A percentile compares a stretch with the other conserved stretches of the same genome.
phyloP scores from a whole-genome alignment of 2,888 invertebrate genomes.

The Coelinius sp. region DNA sequence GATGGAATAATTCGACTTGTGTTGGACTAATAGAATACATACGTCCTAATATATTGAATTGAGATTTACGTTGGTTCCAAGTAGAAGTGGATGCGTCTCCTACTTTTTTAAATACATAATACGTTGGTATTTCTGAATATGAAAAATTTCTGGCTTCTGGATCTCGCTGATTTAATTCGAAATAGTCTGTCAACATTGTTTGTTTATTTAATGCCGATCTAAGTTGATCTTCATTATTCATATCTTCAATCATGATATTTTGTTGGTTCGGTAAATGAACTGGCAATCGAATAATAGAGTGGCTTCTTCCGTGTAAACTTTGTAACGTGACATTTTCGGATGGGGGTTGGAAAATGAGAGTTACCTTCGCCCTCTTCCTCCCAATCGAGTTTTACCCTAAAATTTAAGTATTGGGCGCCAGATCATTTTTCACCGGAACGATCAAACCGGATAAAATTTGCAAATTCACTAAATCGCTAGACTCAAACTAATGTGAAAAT shows the following conservation, averaged over 20 bases:
- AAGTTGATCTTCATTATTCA: not conserved
- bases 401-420: too few relatives aligned
- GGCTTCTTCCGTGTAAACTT: slow-evolving; percentile 46
- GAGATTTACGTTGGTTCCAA: slow-evolving; percentile 37
- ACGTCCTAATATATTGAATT: slow-evolving; percentile 47
- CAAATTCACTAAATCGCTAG: too few relatives aligned
- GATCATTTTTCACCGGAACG: too few relatives aligned
- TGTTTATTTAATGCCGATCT: slow-evolving; percentile 9
- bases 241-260: slow-evolving; percentile 19
- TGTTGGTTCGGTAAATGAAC: slow-evolving; percentile 46
- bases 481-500: too few relatives aligned
- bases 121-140: slow-evolving; percentile 33
- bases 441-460: too few relatives aligned
- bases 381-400: too few relatives aligned
- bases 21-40: slow-evolving; percentile 52
- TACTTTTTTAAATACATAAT: slow-evolving; percentile 28
- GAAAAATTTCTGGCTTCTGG: slow-evolving; percentile 10
- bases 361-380: too few relatives aligned
- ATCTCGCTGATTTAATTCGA: slow-evolving; percentile 30
- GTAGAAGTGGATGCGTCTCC: not conserved
- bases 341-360: too few relatives aligned
- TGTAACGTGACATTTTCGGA: too few relatives aligned
- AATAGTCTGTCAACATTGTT: slow-evolving; percentile 32
- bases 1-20: slow-evolving; percentile 54
- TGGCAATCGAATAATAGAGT: too few relatives aligned